Evolutionary conservation across 2,797 vertebrate genomes (phyloP).

Genomic region (Distichodus sexfasciatus): DNA sequence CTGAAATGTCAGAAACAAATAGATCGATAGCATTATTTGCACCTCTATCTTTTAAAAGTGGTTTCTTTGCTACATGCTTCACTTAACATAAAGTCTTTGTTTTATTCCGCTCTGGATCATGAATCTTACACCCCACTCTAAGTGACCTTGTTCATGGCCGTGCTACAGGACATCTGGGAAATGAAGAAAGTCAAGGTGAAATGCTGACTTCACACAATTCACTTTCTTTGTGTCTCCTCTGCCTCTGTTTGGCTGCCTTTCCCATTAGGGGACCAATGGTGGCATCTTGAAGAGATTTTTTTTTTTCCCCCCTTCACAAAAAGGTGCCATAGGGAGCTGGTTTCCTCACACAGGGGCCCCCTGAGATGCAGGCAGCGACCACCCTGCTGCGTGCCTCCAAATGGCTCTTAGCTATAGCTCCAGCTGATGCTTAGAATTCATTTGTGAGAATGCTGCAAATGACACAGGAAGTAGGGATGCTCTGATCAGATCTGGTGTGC

Average conservation of each 20-base stretch:
- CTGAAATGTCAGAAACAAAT: background rate
- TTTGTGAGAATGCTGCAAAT: background rate
- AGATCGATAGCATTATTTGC: conserved; percentile 1
- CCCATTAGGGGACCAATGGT: background rate
- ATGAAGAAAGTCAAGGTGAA: conserved; percentile 11
- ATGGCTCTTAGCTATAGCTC: conserved; percentile 12
- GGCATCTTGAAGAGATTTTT: conserved; percentile 15
- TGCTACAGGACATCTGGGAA: conserved; percentile 29
- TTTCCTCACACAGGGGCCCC: conserved; percentile 13
- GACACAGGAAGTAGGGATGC: background rate
- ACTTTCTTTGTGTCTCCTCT: background rate
- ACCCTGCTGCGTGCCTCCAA: conserved; percentile 9
- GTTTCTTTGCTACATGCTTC: background rate
- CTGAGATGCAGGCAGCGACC: background rate
- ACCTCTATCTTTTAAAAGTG: background rate
- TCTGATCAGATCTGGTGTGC: background rate
- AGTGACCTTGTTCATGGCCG: conserved; percentile 42
- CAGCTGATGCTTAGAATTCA: conserved; percentile 12
- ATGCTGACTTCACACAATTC: background rate
- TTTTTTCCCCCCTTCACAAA: conserved; percentile 27
- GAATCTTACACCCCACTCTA: conserved; percentile 29
- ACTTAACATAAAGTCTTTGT: background rate
- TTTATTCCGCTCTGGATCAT: conserved; percentile 28
- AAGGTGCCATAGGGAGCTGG: background rate
- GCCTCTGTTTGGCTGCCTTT: conserved; percentile 33